Conservation (phyloP, 2,797 vertebrate species). For the Graptemys geographica region DNA sequence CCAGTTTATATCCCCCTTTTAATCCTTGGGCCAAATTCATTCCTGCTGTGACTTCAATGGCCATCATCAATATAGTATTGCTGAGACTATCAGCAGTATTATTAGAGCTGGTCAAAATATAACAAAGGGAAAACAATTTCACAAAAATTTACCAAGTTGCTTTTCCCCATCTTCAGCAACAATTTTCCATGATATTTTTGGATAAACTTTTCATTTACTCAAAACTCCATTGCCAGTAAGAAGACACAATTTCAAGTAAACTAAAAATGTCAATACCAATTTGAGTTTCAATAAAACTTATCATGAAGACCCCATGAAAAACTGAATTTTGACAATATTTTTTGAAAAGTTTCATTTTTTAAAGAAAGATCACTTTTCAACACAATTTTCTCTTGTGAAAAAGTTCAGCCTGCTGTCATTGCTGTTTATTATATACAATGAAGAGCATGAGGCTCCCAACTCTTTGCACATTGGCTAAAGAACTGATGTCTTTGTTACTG, state of each 20-base stretch:
- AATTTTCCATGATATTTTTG: not conserved
- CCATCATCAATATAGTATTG: not conserved
- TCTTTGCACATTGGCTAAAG: not conserved
- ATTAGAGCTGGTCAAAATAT: not conserved
- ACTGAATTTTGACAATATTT: not conserved
- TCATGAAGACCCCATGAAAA: not conserved
- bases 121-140: not conserved
- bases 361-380: not conserved
- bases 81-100: not conserved
- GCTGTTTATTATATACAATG: not conserved
- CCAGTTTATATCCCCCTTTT: not conserved
- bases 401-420: not conserved
- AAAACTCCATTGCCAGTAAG: not conserved
- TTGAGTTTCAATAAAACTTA: not conserved
- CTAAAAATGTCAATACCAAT: not conserved
- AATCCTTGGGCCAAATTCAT: not conserved
- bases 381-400: not conserved
- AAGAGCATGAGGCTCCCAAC: not conserved
- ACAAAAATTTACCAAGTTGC: not conserved
- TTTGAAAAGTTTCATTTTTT: not conserved
- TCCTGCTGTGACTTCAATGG: not conserved
- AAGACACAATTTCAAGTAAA: not conserved
- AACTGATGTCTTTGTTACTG: conserved; percentile 37
- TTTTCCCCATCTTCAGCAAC: not conserved
- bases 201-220: not conserved